Percentiles rank a stretch among this genome's conserved stretches.
Conservation (phyloP, 2,888 invertebrate genomes). For the Apotomis turbidana region DNA sequence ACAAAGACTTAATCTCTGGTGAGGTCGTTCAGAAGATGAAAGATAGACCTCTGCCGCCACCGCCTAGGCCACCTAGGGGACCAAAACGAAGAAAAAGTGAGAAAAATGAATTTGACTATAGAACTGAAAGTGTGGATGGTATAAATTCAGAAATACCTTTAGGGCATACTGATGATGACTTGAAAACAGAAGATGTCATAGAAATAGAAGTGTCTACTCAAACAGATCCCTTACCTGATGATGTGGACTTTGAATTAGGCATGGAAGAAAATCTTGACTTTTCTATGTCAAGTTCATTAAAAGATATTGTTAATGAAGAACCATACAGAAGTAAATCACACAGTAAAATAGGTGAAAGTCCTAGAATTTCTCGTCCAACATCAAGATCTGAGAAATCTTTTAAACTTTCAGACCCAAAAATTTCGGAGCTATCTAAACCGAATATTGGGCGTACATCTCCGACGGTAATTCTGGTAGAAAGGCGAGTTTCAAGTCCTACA, state of each 20-base stretch:
- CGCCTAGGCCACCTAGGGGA: slow-evolving; percentile 91
- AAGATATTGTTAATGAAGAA: slow-evolving; percentile 80
- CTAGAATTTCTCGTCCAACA: slow-evolving; percentile 76
- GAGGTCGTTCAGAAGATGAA: slow-evolving; percentile 92
- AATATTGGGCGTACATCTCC: slow-evolving; percentile 84
- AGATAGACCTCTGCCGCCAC: slow-evolving; percentile 92
- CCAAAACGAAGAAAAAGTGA: slow-evolving; percentile 73
- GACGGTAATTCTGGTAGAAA: slow-evolving; percentile 85
- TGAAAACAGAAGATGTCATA: slow-evolving; percentile 66
- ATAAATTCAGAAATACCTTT: slow-evolving; percentile 49
- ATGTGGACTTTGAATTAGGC: slow-evolving; percentile 86
- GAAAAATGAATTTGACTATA: slow-evolving; percentile 54
- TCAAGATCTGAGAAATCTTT: slow-evolving; percentile 84
- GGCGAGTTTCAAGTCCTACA: slow-evolving; percentile 84
- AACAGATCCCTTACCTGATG: slow-evolving; percentile 93
- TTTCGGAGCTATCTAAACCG: slow-evolving; percentile 82
- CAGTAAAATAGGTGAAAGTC: slow-evolving; percentile 77
- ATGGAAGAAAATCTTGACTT: slow-evolving; percentile 76
- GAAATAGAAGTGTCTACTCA: slow-evolving; percentile 92
- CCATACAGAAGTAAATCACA: slow-evolving; percentile 78
- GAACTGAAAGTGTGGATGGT: slow-evolving; percentile 40
- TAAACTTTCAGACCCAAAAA: slow-evolving; percentile 82
- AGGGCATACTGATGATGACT: slow-evolving; percentile 50
- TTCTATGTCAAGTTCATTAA: slow-evolving; percentile 76
- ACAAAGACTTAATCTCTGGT: slow-evolving; percentile 88